Base-by-base conservation (phyloP, 1,140 invertebrate species). In the Drosophila jambulina region DNA sequence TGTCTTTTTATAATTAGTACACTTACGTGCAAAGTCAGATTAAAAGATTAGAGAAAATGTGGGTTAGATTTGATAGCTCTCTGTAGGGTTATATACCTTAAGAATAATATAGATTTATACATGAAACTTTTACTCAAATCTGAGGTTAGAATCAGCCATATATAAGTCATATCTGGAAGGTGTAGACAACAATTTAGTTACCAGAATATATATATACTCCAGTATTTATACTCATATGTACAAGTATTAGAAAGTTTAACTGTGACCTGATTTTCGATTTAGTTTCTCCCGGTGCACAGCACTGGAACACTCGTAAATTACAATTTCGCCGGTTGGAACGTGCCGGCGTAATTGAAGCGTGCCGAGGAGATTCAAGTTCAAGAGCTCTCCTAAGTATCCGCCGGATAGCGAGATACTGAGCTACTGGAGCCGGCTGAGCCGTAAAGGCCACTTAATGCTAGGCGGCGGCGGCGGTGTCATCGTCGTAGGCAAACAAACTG, bases 401-500 rank as follows among this genome's bases (percentile, higher is more conserved):
- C 7, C 13, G 29, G 53, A 59, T 59, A 59, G 27, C 61, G n/a
- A 34, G 25, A 64, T 65, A 25, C 68, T 71, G 57, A 61, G 29
- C 51, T 72, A 65, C 74, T 75, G 27, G n/a, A 64, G 51, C 46
- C 63, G 34, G 45, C 48, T 63, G 58, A 85, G 49, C 62, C 74
- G 40, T 74, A 78, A 78, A 85, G 64, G 34, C 65, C 80, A 64
- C 36, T 75, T 87, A 87, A 87, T 43, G 58, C 78, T 25, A 29
- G 58, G 38, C 65, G 60, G 71, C 61, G 45, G 3, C 45, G 25
- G 38, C 65, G 59, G 77, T 58, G 46, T 9, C 45, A 48, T 48
- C 23, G 45, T 54, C 32, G 32, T 21, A 17, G 38, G 9, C 59
- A 49, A 25, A 48, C 68, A 74, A 59, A 57, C 63, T 27, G 34